Base-by-base conservation (phyloP, 2,888 invertebrate genomes). In the Mythimna ferrago region DNA sequence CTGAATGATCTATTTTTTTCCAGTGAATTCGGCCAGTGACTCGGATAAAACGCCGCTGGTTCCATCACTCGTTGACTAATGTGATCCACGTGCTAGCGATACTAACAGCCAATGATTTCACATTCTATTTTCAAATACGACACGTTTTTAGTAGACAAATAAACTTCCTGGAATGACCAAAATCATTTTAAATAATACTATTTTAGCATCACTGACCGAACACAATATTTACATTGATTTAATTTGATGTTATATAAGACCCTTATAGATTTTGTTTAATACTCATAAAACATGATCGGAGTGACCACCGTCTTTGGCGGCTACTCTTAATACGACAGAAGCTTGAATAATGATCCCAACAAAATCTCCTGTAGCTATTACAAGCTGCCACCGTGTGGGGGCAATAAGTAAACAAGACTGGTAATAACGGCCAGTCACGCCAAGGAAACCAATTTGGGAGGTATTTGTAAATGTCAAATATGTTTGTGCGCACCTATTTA, bases 391-490 rank as follows among this genome's bases (percentile, higher is more conserved):
- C 89, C 82, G 89, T 87, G 87, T 88, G 87, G 92, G 86, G 87
- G 93, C 91, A 93, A 92, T 94, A 94, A 93, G 93, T 92, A 94
- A 94, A 93, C 94, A 93, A 91, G 92, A 90, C 91, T 90, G 89
- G 93, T 94, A 94, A 95, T 94, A 95, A 94, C 93, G 93, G 92
- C 90, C 94, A 94, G 93, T 93, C 93, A 93, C 94, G 93, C 93
- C 92, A 94, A 94, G 93, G 92, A 94, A 95, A 95, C 93, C 94
- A 95, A 94, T 95, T 94, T 94, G 93, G 94, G 92, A 93, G 93
- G 94, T 95, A 94, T 94, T 94, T 95, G 94, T 95, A 94, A 94
- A 95, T 92, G 94, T 95, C 95, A 95, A 95, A 95, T 95, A 95
- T 94, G 95, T 94, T 95, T 95, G 95, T 93, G 94, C 94, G 91